These are phyloP conservation scores for Saturnia japonica DNA, from an alignment of 2,888 invertebrate genomes.

Conservation along the genomic window DNA sequence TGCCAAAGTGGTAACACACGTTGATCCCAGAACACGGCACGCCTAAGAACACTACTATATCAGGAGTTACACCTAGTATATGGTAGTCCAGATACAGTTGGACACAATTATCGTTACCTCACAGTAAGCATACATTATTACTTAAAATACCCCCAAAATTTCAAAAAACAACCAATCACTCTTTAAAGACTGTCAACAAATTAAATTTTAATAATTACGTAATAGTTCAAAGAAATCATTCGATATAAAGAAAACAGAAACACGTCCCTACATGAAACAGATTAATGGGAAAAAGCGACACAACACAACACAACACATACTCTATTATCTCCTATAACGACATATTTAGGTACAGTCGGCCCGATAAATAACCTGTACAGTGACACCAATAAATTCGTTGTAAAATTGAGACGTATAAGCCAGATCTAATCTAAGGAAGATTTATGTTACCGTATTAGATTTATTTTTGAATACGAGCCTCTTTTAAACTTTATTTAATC, in stretches of 20 bases:
- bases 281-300: constrained; percentile 57
- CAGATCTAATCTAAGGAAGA: constrained; percentile 76
- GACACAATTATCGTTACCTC: too few species aligned
- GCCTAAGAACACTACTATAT: background rate
- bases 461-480: constrained; percentile 49
- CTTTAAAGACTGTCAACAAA: background rate
- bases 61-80: background rate
- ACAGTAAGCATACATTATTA: too few species aligned
- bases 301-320: constrained; percentile 69
- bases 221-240: background rate
- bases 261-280: constrained; percentile 20
- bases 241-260: constrained; percentile 8
- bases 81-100: background rate
- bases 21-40: background rate
- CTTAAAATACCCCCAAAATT: too few species aligned
- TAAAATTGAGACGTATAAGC: constrained; percentile 76
- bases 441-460: constrained; percentile 70
- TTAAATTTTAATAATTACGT: background rate
- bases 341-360: constrained; percentile 72
- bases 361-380: constrained; percentile 65
- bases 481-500: constrained; percentile 9
- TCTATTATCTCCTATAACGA: constrained; percentile 69
- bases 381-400: constrained; percentile 71
- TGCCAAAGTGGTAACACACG: background rate
- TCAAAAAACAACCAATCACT: too few species aligned